Percentiles rank a stretch among this genome's conserved stretches.
Evolutionary conservation across 2,888 invertebrate genomes (phyloP).

Genomic region (Brachylomia viminalis): DNA sequence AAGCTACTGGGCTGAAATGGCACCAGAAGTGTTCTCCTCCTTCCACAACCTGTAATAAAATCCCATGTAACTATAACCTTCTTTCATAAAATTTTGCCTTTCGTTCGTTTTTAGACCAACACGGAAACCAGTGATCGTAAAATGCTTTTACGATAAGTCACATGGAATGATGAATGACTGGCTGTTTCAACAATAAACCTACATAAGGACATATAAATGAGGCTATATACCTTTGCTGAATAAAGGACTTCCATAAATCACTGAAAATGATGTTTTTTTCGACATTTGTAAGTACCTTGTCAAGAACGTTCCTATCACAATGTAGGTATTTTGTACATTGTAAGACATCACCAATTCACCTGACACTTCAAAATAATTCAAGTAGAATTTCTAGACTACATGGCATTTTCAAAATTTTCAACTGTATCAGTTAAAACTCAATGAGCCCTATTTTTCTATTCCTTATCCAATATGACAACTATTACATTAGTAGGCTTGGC

Average conservation of each 20-base stretch:
- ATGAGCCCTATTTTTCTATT: neutral
- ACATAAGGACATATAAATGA: conserved; percentile 20
- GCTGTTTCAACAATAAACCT: conserved; percentile 30
- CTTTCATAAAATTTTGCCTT: conserved; percentile 9
- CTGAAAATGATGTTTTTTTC: conserved; percentile 10
- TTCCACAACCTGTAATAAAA: neutral
- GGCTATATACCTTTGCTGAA: neutral
- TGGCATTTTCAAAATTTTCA: neutral
- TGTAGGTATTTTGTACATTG: too few relatives aligned
- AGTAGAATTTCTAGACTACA: neutral
- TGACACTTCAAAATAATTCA: neutral
- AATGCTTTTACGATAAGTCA: conserved; percentile 44
- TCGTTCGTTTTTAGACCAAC: conserved; percentile 29
- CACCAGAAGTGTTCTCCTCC: neutral
- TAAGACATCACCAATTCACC: neutral
- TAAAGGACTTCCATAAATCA: conserved; percentile 40
- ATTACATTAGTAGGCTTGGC: neutral
- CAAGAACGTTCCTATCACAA: neutral
- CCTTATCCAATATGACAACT: neutral
- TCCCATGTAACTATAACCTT: neutral
- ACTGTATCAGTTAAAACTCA: neutral
- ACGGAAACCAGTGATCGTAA: conserved; percentile 53
- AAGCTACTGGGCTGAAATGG: neutral
- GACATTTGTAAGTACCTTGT: neutral
- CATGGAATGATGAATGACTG: conserved; percentile 45